Base-by-base conservation (phyloP, 2,797 vertebrate genomes). In the Takifugu rubripes region DNA sequence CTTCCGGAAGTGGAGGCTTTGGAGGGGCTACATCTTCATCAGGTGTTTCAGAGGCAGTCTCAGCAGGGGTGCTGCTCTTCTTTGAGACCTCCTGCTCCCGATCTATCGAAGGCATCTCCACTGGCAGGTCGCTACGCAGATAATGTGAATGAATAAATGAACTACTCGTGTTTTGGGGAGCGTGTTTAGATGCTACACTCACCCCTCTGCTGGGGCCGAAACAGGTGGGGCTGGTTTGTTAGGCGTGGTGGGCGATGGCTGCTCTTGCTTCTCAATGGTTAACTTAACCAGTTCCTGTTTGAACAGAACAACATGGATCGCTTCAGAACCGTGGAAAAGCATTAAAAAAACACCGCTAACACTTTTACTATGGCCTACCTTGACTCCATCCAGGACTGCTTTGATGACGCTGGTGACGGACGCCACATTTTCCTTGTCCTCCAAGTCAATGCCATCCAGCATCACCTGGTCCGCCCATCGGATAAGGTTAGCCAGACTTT, bases 401-500 rank as follows among this genome's bases (percentile, higher is more conserved):
- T 96, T 99, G 76, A 99, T 99, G 82, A 99, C 95, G 3, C 87
- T 93, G 44, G 92, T 99, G 51, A 99, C 97, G 0, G 92, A 91
- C 0, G 93, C 89, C 77, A 96, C 94, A 57, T 94, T 93, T 67
- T 99, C 97, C 68, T 98, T 98, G 88, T 99, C 96, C 54, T 97
- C 96, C 4, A 94, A 90, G 76, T 97, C 95, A 53, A 98, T 91
- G 15, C 95, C 95, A 57, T 99, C 96, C 48, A 99, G 91, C 96
- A 99, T 98, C 75, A 99, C 96, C 79, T 96, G 94, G 70, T 99
- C 97, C 1, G 97, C 95, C 97, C 97, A 99, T 53, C 94, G 95
- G 54, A 99, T 98, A 5, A 99, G 94, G 78, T 98, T 98, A 72
- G 94, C 97, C 59, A 99, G 91, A 71, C 96, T 99, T 88, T 99